Evolutionary conservation across 2,888 invertebrate genomes (phyloP).

Genomic region (Drosophila yooni): DNA sequence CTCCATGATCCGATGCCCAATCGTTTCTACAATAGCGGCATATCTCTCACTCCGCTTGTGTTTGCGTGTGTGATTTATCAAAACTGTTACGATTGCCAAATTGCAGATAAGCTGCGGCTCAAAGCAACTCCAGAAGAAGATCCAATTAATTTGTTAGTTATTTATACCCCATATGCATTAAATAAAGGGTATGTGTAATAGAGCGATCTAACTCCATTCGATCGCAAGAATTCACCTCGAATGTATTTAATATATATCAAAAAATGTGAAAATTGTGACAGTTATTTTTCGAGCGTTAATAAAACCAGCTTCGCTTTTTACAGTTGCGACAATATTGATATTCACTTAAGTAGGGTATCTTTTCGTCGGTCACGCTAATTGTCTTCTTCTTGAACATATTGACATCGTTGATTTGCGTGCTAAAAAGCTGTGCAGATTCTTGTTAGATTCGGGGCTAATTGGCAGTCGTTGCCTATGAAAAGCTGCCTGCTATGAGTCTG

Average conservation of each 20-base stretch:
- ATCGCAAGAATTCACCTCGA: not conserved
- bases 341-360: not conserved
- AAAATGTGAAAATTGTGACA: not conserved
- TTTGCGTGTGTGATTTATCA: constrained; percentile 72
- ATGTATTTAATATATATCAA: not conserved
- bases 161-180: constrained; percentile 23
- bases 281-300: no score
- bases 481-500: constrained; percentile 35
- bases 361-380: not conserved
- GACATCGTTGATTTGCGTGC: not conserved
- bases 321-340: not conserved
- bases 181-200: not conserved
- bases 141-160: not conserved
- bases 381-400: not conserved
- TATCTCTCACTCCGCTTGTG: constrained; percentile 44
- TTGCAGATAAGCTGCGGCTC: constrained; percentile 63
- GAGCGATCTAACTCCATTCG: constrained; percentile 15
- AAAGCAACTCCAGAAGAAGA: constrained; percentile 23
- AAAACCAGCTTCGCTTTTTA: not conserved
- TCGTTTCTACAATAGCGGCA: constrained; percentile 48
- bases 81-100: constrained; percentile 79
- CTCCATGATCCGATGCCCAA: constrained; percentile 22
- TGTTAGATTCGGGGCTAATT: constrained; percentile 50
- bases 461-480: constrained; percentile 32
- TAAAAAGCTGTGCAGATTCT: constrained; percentile 13